phyloP scores from a whole-genome alignment of 2,888 invertebrate genomes.

The Epistrophella euchroma region DNA sequence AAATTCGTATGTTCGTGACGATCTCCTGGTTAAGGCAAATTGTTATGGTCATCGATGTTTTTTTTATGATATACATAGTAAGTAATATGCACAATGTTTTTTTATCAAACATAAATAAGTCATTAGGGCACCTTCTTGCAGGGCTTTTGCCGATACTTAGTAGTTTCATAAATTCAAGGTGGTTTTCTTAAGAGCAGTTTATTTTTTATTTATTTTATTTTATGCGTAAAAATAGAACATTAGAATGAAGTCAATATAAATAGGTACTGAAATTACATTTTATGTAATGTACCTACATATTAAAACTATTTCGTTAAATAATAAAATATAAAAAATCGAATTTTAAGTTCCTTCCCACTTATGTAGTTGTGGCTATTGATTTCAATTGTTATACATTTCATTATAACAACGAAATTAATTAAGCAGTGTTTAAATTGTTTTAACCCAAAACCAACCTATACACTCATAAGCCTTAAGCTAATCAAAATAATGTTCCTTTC shows the following conservation, averaged over 20 bases:
- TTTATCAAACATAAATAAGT: conserved; percentile 8
- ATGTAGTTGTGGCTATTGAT: background rate
- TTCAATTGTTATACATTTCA: background rate
- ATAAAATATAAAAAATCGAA: no score
- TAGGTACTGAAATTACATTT: no score
- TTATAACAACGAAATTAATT: background rate
- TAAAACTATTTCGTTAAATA: no score
- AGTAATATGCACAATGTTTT: background rate
- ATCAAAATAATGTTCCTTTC: background rate
- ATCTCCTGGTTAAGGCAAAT: background rate
- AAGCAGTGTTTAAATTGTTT: background rate
- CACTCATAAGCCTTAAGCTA: background rate
- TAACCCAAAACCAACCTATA: background rate
- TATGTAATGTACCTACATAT: no score
- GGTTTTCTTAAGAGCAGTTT: background rate
- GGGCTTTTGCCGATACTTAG: background rate
- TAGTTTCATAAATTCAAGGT: background rate
- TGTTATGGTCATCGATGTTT: conserved; percentile 7
- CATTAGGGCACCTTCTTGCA: background rate
- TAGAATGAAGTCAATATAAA: no score
- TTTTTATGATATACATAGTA: background rate
- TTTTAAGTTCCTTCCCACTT: no score
- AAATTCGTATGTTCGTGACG: background rate
- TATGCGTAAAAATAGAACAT: no score
- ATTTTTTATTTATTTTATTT: no score